phyloP scores from a whole-genome alignment of 2,113 vertebrate species.

The Paratilapia polleni region DNA sequence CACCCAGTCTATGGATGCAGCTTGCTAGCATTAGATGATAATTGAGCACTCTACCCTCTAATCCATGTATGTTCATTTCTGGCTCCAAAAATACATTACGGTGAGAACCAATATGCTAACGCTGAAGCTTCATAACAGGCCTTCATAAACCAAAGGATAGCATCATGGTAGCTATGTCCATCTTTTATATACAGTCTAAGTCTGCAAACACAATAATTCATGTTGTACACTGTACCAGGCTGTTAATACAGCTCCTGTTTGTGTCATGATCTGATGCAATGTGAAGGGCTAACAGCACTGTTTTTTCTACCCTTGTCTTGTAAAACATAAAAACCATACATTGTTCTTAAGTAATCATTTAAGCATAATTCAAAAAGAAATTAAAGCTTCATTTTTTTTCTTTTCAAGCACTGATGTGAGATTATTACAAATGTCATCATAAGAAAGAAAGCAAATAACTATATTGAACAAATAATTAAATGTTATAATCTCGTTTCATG shows the following conservation, averaged over 20 bases:
- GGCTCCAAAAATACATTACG: neutral
- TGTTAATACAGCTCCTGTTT: neutral
- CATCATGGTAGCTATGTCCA: neutral
- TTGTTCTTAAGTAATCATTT: neutral
- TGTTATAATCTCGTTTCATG: neutral
- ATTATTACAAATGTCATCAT: neutral
- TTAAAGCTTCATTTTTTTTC: neutral
- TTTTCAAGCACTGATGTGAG: neutral
- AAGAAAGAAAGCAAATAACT: slow-evolving; percentile 3
- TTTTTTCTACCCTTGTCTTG: neutral
- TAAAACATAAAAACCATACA: neutral
- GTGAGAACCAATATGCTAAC: neutral
- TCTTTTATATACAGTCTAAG: too few relatives aligned
- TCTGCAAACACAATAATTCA: neutral
- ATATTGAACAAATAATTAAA: slow-evolving; percentile 2
- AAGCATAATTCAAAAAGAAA: neutral
- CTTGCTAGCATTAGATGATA: neutral
- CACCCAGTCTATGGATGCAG: neutral
- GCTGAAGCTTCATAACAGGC: neutral
- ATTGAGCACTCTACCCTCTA: neutral
- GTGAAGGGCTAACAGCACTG: neutral
- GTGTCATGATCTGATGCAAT: neutral
- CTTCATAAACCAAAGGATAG: neutral
- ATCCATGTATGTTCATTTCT: neutral
- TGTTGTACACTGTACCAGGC: neutral